Evolutionary conservation across 2,797 vertebrate genomes (phyloP).

Genomic region (Heteromormyrus szaboi): DNA sequence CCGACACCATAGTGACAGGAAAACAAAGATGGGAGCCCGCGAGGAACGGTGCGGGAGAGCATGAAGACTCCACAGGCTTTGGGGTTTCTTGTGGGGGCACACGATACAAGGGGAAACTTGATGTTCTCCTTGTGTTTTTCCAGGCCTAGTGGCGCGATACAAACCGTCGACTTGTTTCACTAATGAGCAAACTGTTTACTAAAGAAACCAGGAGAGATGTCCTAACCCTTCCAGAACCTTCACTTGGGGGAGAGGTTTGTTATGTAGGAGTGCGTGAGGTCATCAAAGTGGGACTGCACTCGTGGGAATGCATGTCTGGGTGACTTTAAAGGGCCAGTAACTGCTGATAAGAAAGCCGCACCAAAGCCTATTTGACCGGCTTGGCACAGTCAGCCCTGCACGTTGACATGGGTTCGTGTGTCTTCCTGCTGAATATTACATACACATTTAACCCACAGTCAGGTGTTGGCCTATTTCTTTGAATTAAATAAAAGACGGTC

Average conservation of each 20-base stretch:
- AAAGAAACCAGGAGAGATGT: not conserved
- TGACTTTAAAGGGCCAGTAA: not conserved
- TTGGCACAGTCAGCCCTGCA: not conserved
- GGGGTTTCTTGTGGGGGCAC: not conserved
- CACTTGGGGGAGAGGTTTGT: not conserved
- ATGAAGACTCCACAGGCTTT: not conserved
- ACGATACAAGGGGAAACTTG: not conserved
- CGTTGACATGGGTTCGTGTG: not conserved
- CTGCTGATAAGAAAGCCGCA: not conserved
- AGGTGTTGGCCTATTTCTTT: not conserved
- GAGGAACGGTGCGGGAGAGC: not conserved
- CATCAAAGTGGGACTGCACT: not conserved
- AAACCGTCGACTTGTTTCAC: not conserved
- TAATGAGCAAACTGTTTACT: constrained; percentile 8
- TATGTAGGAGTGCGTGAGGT: not conserved
- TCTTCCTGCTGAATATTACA: not conserved
- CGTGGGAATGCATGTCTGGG: not conserved
- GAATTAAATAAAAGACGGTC: not conserved
- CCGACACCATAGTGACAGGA: not conserved
- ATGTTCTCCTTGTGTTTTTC: not conserved
- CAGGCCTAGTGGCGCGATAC: not conserved
- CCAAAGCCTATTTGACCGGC: not conserved
- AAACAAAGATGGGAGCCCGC: not conserved
- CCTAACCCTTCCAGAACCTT: not conserved
- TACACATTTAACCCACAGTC: not conserved